phyloP scores from a whole-genome alignment of 2,113 vertebrate species.

The Lasiurus borealis region DNA sequence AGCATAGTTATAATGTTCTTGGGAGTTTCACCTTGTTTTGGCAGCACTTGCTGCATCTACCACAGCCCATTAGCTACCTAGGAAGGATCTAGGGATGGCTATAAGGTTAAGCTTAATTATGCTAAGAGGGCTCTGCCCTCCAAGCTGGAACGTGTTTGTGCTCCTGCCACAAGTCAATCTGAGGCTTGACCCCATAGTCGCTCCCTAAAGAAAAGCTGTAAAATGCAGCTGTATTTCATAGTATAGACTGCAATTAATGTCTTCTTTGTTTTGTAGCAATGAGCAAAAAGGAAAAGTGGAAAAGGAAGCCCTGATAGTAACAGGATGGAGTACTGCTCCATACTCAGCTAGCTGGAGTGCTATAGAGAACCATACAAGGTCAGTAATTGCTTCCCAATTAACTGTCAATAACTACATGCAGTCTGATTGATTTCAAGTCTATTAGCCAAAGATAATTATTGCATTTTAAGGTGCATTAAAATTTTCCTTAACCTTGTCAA shows the following conservation, averaged over 20 bases:
- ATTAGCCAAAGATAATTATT: slow-evolving; percentile 41
- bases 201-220: neutral
- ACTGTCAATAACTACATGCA: neutral
- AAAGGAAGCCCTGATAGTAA: neutral
- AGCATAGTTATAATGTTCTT: no score
- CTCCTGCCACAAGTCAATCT: no score
- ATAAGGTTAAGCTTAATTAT: no score
- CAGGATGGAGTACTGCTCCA: fast-evolving
- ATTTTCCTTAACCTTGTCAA: slow-evolving; percentile 70
- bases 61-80: no score
- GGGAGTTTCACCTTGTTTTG: no score
- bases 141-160: no score
- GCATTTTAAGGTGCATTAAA: slow-evolving; percentile 39
- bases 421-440: slow-evolving; percentile 39
- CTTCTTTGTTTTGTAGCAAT: neutral
- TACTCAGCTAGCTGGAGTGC: neutral
- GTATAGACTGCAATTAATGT: neutral
- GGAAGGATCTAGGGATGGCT: no score
- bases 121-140: no score
- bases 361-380: fast-evolving
- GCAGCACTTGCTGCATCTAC: no score
- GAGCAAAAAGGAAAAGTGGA: neutral
- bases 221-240: neutral
- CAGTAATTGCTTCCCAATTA: neutral
- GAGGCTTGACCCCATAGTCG: no score